These are phyloP conservation scores for Leucophenga montana DNA, from an alignment of 2,888 invertebrate genomes.

Conservation along the genomic window DNA sequence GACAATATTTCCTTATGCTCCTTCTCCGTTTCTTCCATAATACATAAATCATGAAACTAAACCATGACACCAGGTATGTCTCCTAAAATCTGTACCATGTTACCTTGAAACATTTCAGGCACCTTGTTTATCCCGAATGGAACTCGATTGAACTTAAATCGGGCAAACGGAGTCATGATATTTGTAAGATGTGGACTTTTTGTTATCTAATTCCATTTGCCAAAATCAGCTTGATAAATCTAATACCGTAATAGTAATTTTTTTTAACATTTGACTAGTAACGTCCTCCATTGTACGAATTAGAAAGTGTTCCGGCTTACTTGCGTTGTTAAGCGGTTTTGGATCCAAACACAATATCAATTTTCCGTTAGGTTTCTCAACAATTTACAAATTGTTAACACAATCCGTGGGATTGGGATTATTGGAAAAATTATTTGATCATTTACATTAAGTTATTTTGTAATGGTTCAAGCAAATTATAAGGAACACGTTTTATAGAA, in stretches of 20 bases:
- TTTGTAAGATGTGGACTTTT: slow-evolving; percentile 30
- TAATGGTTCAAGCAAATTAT: slow-evolving; percentile 35
- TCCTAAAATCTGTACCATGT: slow-evolving; percentile 40
- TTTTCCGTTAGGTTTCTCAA: slow-evolving; percentile 46
- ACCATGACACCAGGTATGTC: too few species aligned
- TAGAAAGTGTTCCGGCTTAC: slow-evolving; percentile 51
- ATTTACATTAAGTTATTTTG: slow-evolving; percentile 38
- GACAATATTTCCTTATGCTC: slow-evolving; percentile 54
- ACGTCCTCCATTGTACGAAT: slow-evolving; percentile 53
- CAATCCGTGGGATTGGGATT: slow-evolving; percentile 47
- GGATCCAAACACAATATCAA: slow-evolving; percentile 48
- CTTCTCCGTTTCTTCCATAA: slow-evolving; percentile 44
- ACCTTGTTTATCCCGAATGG: slow-evolving; percentile 62
- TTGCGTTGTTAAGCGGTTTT: slow-evolving; percentile 50
- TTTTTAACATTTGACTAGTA: slow-evolving; percentile 33
- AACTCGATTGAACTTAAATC: slow-evolving; percentile 44
- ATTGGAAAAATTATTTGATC: slow-evolving; percentile 44
- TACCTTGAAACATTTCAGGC: slow-evolving; percentile 63
- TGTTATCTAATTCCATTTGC: slow-evolving; percentile 45
- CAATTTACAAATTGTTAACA: slow-evolving; percentile 49
- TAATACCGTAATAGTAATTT: slow-evolving; percentile 41
- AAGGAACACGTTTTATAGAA: slow-evolving; percentile 46
- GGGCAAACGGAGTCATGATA: slow-evolving; percentile 49
- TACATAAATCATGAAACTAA: slow-evolving; percentile 40
- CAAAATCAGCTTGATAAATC: slow-evolving; percentile 36